Base-by-base conservation (phyloP, 30 jellyfish, hydroid and myxozoan genomes). In the Cassiopea xamachana region DNA sequence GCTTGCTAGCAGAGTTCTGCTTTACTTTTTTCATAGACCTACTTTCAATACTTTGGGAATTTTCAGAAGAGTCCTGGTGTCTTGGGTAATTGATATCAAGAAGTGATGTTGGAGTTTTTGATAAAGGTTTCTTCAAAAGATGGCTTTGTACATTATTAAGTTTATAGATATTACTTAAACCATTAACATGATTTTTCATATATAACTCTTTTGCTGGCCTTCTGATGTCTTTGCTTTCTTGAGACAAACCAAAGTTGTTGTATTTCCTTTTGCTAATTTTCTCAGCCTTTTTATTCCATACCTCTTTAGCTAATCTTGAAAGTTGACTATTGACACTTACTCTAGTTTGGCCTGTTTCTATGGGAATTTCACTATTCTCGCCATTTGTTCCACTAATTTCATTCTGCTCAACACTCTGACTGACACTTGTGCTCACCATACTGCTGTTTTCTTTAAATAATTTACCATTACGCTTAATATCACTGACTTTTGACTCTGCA, bases 261-360 rank as follows among this genome's bases (percentile, higher is more conserved):
- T 27, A 1, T 69, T 7, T 27, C 9, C n/a, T 0, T 78, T 50
- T 58, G 44, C 12, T 2, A 1, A 62, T 4, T 27, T 62, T 62
- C 43, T 50, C 70, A 6, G 68, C 49, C 44, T 80, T 88, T 6
- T 74, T 64, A 8, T 46, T 88, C 95, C 95, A 88, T 48, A 83
- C 73, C 50, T 55, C 74, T 69, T 88, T 88, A 16, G 95, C 95
- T 9, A 88, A 46, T 46, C 62, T 43, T 73, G 95, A 78, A 55
- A 88, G 88, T 55, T 85, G 77, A n/a, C n/a, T n/a, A n/a, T n/a
- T n/a, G n/a, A n/a, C n/a, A n/a, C n/a, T n/a, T n/a, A n/a, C n/a
- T n/a, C n/a, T n/a, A n/a, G n/a, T n/a, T n/a, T n/a, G n/a, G n/a
- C n/a, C n/a, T n/a, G n/a, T n/a, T n/a, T n/a, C n/a, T n/a, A n/a